Percentiles rank a stretch among this genome's conserved stretches.
These are phyloP conservation scores for Myotis vivesi DNA, from an alignment of 2,797 vertebrate species.

Conservation along the genomic window DNA sequence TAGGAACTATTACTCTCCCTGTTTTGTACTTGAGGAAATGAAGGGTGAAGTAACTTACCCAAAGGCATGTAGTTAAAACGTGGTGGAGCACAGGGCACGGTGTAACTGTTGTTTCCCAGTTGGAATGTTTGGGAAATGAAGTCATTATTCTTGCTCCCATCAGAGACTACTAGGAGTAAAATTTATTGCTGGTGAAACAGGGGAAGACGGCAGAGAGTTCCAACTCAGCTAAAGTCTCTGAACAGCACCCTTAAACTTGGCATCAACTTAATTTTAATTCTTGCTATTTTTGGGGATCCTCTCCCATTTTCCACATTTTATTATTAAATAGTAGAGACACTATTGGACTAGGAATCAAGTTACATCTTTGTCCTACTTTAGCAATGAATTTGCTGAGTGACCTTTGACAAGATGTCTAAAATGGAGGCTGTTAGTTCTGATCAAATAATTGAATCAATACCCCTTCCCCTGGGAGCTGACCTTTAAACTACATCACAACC, in stretches of 20 bases:
- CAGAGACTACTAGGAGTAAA: not conserved
- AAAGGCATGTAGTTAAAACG: not conserved
- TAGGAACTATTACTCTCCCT: not conserved
- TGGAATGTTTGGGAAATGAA: not conserved
- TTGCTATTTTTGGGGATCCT: not conserved
- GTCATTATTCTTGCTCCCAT: not conserved
- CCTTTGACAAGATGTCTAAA: not conserved
- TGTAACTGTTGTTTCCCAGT: not conserved
- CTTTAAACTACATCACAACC: too few relatives aligned
- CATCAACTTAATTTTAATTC: not conserved
- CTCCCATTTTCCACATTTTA: not conserved
- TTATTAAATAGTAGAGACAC: not conserved
- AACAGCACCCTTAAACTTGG: not conserved
- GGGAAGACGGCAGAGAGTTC: not conserved
- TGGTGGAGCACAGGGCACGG: not conserved
- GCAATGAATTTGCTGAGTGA: constrained; percentile 19
- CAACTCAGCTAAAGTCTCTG: not conserved
- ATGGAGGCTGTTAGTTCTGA: not conserved
- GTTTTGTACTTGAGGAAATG: not conserved
- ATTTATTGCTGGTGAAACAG: not conserved
- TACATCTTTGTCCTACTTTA: constrained; percentile 21
- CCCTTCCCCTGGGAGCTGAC: too few relatives aligned
- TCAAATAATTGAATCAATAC: too few relatives aligned
- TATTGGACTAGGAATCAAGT: not conserved
- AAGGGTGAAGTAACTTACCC: not conserved